Base-by-base conservation (phyloP, 2,113 vertebrate genomes). In the Pseudopipra pipra region DNA sequence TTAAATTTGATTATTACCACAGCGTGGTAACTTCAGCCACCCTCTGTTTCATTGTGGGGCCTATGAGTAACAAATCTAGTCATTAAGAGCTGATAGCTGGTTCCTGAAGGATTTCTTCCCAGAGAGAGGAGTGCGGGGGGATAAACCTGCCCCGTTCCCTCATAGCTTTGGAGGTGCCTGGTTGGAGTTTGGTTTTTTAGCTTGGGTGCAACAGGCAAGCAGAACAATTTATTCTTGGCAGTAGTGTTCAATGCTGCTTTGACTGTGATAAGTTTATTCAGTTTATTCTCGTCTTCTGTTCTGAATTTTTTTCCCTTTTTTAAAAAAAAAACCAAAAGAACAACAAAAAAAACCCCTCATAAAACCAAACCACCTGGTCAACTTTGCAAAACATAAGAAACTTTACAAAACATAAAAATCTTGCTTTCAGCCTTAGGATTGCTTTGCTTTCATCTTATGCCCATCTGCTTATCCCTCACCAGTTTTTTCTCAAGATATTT, bases 1-100 rank as follows among this genome's bases (percentile, higher is more conserved):
- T 95, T 92, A 46, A 89, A 87, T 93, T 96, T 90, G 75, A 90
- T 96, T 96, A 94, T 94, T 94, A 77, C 87, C 89, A 39, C 65
- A 95, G 91, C 0, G 0, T 94, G 94, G 63, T 89, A 96, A 67
- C 87, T 95, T 93, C 92, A 87, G 78, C 73, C 80, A 80, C 93
- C 85, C 41, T n/a, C 63, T 79, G 74, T 81, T 94, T 96, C 90
- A 52, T 56, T 89, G 65, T 52, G 85, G 75, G 66, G 51, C 49
- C 68, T 90, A 65, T 37, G 71, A 92, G 76, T 71, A 91, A 47
- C 59, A 59, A 12, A 93, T 66, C 62, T 35, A 19, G 49, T 62
- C 63, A 39, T 90, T 86, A 66, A 41, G 75, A 92, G 87, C 79
- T 82, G 88, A 89, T 92, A 72, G 74, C 74, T 74, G 23, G 51